Evolutionary conservation across 2,797 vertebrate species (phyloP), one percentile per base, ranked within the genome.

Genomic region (Agapornis canus): DNA sequence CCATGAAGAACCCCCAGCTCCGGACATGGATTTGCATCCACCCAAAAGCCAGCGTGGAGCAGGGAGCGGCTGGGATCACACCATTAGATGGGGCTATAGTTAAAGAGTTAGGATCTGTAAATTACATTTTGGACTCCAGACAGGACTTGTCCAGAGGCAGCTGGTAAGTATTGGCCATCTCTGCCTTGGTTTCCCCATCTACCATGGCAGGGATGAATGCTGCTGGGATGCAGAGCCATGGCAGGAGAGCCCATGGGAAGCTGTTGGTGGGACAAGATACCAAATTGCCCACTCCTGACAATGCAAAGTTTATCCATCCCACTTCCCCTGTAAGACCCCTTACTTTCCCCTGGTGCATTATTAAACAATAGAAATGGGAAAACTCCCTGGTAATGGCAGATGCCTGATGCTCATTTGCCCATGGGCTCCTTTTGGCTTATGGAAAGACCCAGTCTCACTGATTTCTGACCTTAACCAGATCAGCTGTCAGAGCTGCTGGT

Each of bases 71-170:
- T n/a, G 61, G 61, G 40, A 22, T 87, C 2, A 1, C 27, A 43
- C 96, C 94, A 47, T 95, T 96, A 96, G 96, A 86, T 88, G 96
- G 94, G 93, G 96, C 94, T 96, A 10, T 94, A 70, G 87, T 5
- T 77, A 92, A 85, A 87, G 79, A 57, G 68, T 91, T 45, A 2
- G 60, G 39, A 21, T 70, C 37, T 65, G 70, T 9, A 48, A 91
- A 82, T 52, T 52, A 12, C 19, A 1, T 26, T 42, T 64, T 1
- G 1, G 27, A 3, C 22, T 68, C 42, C 1, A 0, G 8, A 7
- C 0, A 1, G 52, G 37, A 31, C 8, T n/a, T 27, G 47, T 13
- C 19, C 1, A 2, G 51, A n/a, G 31, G 25, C 40, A 54, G 68
- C 32, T 42, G 75, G 31, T 11, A 4, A 19, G 1, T 10, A 4